Conservation (phyloP, 2,888 invertebrate species). For the Hemithea aestivaria region DNA sequence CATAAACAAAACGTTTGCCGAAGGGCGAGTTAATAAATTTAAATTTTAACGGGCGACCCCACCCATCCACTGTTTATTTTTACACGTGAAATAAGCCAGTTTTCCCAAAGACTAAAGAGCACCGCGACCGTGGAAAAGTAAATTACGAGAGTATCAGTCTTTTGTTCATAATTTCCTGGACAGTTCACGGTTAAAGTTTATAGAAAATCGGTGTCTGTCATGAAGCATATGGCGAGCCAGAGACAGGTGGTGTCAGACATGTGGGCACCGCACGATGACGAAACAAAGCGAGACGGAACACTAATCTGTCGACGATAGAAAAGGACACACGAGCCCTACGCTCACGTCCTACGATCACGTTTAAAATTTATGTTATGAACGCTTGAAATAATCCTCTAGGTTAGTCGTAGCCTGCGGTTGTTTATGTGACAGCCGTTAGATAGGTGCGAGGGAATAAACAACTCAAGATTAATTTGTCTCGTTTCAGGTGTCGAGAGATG, state of each 20-base stretch:
- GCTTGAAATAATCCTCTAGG: conserved; percentile 51
- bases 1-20: conserved; percentile 38
- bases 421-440: conserved; percentile 33
- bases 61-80: conserved; percentile 32
- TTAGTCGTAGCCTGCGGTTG: conserved; percentile 30
- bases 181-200: conserved; percentile 47
- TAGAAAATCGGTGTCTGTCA: conserved; percentile 30
- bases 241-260: conserved; percentile 67
- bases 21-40: conserved; percentile 37
- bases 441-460: conserved; percentile 29
- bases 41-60: conserved; percentile 31
- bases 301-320: conserved; percentile 42
- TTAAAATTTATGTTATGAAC: conserved; percentile 51
- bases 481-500: conserved; percentile 72
- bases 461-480: conserved; percentile 32
- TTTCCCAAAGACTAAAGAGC: conserved; percentile 18
- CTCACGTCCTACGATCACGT: conserved; percentile 32
- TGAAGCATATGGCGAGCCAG: conserved; percentile 43
- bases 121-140: conserved; percentile 21
- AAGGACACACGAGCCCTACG: conserved; percentile 42
- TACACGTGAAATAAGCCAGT: conserved; percentile 30
- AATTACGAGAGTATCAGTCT: conserved; percentile 24
- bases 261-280: conserved; percentile 56
- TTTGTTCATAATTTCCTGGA: conserved; percentile 43
- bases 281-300: conserved; percentile 39